Evolutionary conservation across 2,888 invertebrate genomes (phyloP), one percentile per base, ranked within the genome.

Genomic region (Drosophila subquinaria): DNA sequence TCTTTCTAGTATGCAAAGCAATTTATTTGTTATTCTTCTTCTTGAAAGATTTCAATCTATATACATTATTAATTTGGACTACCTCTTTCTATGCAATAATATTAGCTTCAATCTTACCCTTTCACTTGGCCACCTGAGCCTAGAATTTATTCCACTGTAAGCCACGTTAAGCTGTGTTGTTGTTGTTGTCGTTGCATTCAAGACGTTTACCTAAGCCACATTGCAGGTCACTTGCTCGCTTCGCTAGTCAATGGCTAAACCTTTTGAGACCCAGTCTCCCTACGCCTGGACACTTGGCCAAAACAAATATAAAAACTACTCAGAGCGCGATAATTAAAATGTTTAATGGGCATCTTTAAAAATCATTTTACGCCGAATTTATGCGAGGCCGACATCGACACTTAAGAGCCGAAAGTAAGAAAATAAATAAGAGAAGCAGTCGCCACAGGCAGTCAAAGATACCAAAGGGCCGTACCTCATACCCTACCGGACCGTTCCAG

Each of bases 261-360:
- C 66, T 59, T 56, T 51, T 38, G 30, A 17, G 15, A 30, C 43
- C 10, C 48, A 30, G 33, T 9, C 20, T 13, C 36, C 36, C 40
- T 47, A 9, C 30, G 20, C 40, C 45, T 40, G 40, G 56, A 50
- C 60, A 42, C 53, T 78, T 43, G 42, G 51, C 15, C 52, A 70
- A 38, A 57, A 67, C 57, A 56, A 63, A 57, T 53, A 82, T 53
- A 64, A 71, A 62, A 68, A 64, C 68, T 69, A 64, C 66, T 53
- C 68, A 62, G 64, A 59, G 66, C 45, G 72, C 76, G 79, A 90
- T 88, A 90, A 90, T 90, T 86, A 87, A 87, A 87, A 88, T 88
- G 87, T 83, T 90, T 90, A 90, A 87, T 87, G 76, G 79, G 68
- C 87, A 83, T 77, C 81, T 86, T 88, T 74, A 88, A 81, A 86